A percentile compares a stretch with the other conserved stretches of the same genome.
phyloP scores from a whole-genome alignment of 1,140 invertebrate genomes.

The Aplysia californica region DNA sequence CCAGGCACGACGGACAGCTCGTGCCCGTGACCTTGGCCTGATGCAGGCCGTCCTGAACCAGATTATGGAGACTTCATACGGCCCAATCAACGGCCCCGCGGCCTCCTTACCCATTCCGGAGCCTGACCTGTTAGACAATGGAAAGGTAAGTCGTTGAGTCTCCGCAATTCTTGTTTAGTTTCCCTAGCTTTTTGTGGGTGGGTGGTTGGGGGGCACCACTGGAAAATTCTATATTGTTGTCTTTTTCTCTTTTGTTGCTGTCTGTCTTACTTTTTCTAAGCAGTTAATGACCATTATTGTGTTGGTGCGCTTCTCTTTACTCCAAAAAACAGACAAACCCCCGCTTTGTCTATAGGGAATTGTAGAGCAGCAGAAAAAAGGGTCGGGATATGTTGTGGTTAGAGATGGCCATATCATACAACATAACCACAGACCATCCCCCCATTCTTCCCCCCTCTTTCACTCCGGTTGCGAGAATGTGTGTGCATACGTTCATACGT shows the following conservation, averaged over 20 bases:
- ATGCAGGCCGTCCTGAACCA: slow-evolving; percentile 50
- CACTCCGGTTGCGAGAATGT: too few relatives aligned
- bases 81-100: slow-evolving; percentile 48
- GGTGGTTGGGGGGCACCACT: too few relatives aligned
- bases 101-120: slow-evolving; percentile 33
- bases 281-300: background rate
- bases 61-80: slow-evolving; percentile 61
- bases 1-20: slow-evolving; percentile 19
- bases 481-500: too few relatives aligned
- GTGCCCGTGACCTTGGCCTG: slow-evolving; percentile 27
- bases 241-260: too few relatives aligned
- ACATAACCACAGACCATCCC: too few relatives aligned
- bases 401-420: too few relatives aligned
- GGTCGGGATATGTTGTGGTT: background rate
- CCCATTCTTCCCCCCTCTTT: too few relatives aligned
- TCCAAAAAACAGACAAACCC: background rate
- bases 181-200: too few relatives aligned
- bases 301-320: too few relatives aligned
- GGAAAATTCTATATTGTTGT: background rate
- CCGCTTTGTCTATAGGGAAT: background rate
- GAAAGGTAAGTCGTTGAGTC: slow-evolving; percentile 42
- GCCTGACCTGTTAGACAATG: slow-evolving; percentile 43
- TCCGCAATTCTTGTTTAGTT: too few relatives aligned
- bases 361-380: background rate
- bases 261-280: background rate